phyloP scores from a whole-genome alignment of 64 coral and sea anemone genomes.

The Montipora sp. region DNA sequence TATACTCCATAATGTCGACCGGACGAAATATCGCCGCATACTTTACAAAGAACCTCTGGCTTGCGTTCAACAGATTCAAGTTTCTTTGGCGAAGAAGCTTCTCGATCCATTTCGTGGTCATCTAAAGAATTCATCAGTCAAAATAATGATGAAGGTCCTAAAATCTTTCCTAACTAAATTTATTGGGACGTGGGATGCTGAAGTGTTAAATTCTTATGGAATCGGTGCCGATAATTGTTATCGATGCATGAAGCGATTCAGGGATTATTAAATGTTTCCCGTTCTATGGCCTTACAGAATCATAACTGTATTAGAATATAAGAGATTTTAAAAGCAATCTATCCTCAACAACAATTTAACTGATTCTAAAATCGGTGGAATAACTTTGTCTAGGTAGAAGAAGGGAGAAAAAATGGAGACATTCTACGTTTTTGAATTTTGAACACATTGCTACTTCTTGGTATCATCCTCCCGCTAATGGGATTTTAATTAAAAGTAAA shows the following conservation, averaged over 20 bases:
- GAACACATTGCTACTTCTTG: constrained; percentile 50
- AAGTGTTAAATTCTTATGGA: constrained; percentile 11
- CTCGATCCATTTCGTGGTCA: constrained; percentile 73
- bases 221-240: neutral
- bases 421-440: constrained; percentile 67
- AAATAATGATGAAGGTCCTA: constrained; percentile 18
- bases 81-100: constrained; percentile 77
- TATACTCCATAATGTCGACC: constrained; percentile 94
- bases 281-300: neutral
- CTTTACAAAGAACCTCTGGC: constrained; percentile 94
- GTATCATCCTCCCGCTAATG: constrained; percentile 77
- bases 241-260: neutral
- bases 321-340: neutral
- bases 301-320: constrained; percentile 3
- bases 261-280: neutral
- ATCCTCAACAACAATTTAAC: neutral
- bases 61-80: constrained; percentile 67
- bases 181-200: neutral
- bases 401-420: constrained; percentile 47
- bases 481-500: constrained; percentile 93
- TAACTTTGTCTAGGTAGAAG: neutral
- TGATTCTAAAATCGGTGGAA: neutral
- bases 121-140: constrained; percentile 56
- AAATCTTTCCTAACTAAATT: neutral
- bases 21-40: constrained; percentile 96